Percentiles rank a stretch among this genome's conserved stretches.
Conservation (phyloP, 2,113 vertebrate species). For the Corythaeola cristata region DNA sequence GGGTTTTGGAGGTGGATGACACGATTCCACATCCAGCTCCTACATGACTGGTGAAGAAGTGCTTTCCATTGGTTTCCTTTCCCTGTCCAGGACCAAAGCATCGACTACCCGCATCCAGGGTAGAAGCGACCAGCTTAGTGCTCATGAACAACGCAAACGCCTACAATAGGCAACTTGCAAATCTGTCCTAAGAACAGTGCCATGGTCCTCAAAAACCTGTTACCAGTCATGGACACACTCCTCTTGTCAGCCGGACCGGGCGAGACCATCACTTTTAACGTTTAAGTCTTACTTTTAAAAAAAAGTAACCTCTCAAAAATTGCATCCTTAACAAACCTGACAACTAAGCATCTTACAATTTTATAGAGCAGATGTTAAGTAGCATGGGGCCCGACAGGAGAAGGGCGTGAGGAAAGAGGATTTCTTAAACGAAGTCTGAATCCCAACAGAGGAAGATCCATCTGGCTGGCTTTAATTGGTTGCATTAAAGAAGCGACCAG, state of each 20-base stretch:
- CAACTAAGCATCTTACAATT: fast-evolving
- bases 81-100: neutral
- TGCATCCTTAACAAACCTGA: neutral
- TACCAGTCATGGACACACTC: neutral
- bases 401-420: neutral
- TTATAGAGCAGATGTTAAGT: neutral
- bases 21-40: neutral
- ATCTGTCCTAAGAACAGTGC: neutral
- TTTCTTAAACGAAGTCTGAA: neutral
- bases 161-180: neutral
- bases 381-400: neutral
- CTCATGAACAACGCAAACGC: fast-evolving
- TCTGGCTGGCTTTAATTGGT: neutral
- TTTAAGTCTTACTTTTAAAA: neutral
- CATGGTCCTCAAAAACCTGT: neutral
- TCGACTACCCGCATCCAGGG: neutral
- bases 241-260: neutral
- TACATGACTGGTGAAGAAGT: neutral
- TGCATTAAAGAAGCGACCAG: neutral
- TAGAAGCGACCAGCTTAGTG: neutral
- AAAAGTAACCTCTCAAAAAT: neutral
- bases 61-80: neutral
- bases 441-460: neutral
- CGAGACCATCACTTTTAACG: neutral
- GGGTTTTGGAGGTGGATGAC: neutral